Evolutionary conservation across 2,888 invertebrate genomes (phyloP).

Genomic region (Macropis europaea): DNA sequence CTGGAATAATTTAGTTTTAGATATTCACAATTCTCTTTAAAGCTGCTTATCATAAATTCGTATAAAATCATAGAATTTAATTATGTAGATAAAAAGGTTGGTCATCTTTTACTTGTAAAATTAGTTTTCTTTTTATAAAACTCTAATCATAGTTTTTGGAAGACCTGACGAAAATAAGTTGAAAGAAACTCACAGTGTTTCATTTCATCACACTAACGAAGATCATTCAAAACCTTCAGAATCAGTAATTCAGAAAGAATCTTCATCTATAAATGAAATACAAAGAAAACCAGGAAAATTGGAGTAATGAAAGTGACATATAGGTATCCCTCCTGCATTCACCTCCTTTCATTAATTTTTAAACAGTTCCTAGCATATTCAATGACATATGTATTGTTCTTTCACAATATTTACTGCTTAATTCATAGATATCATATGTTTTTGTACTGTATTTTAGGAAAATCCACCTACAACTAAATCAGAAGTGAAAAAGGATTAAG

Average conservation of each 20-base stretch:
- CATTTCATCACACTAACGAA: conserved; percentile 13
- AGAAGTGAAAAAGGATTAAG: conserved; percentile 18
- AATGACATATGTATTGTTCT: not conserved
- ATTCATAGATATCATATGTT: not conserved
- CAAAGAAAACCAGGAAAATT: conserved; percentile 12
- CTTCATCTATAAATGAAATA: not conserved
- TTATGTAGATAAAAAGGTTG: not conserved
- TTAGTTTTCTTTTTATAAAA: not conserved
- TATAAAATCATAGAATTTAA: not conserved
- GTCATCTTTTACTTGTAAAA: not conserved
- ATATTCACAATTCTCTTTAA: not conserved
- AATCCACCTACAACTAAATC: conserved; percentile 9
- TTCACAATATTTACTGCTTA: not conserved
- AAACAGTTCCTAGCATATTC: not conserved
- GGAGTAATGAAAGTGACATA: conserved; percentile 12
- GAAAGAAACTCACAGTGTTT: not conserved
- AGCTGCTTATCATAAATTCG: not conserved
- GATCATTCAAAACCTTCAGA: conserved; percentile 18
- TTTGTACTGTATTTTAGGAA: conserved; percentile 35
- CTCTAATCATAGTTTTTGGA: conserved; percentile 16
- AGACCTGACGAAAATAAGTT: conserved; percentile 1
- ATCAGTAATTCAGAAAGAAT: conserved; percentile 13
- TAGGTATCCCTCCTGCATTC: conserved; percentile 28
- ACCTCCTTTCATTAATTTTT: not conserved
- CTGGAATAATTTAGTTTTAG: not conserved